Conservation (phyloP, 2,113 vertebrate genomes). For the Oryctolagus cuniculus region DNA sequence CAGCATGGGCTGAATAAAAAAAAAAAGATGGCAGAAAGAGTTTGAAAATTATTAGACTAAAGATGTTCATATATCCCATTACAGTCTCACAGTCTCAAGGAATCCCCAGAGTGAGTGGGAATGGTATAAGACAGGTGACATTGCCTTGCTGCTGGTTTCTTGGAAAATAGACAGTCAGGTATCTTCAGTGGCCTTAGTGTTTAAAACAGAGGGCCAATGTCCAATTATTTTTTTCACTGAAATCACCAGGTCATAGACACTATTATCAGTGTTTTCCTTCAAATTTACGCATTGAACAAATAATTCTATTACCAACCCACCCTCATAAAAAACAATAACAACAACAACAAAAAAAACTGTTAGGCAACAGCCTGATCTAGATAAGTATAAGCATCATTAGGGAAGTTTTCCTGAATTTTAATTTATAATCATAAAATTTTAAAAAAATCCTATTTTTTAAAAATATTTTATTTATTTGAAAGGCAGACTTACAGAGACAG, state of each 20-base stretch:
- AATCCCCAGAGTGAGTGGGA: background rate
- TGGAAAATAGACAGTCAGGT: background rate
- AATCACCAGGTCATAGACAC: background rate
- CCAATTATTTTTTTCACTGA: background rate
- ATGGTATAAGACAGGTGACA: background rate
- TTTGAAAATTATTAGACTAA: constrained; percentile 59
- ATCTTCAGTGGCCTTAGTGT: background rate
- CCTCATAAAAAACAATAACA: background rate
- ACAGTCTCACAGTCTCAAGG: background rate
- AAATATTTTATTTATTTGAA: no score
- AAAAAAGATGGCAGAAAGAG: background rate
- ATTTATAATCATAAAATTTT: background rate
- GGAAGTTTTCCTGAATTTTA: background rate
- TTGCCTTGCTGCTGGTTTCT: background rate
- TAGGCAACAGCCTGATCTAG: background rate
- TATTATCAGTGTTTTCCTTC: background rate
- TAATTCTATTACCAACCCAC: background rate
- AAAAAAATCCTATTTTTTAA: no score
- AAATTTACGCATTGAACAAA: background rate
- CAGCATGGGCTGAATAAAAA: background rate
- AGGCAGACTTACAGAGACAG: no score
- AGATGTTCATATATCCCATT: background rate
- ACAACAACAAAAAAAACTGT: no score
- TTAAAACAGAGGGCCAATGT: background rate
- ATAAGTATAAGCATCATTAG: background rate